These are phyloP conservation scores for Cromileptes altivelis DNA, from an alignment of 2,113 vertebrate genomes.

Conservation along the genomic window DNA sequence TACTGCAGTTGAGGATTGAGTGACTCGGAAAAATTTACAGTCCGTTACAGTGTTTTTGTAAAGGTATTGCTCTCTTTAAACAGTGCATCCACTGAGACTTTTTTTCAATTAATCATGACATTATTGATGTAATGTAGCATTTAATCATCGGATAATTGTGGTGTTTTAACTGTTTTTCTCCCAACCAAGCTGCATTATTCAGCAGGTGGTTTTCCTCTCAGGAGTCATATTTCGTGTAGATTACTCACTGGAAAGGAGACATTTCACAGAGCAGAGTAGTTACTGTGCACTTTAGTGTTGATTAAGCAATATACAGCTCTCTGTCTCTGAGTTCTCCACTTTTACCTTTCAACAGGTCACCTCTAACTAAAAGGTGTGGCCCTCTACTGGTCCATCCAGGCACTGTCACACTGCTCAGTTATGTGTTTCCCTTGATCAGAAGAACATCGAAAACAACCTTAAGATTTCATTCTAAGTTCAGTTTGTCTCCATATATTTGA, in stretches of 20 bases:
- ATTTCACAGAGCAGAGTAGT: neutral
- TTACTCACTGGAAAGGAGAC: neutral
- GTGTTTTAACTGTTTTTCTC: neutral
- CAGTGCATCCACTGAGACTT: neutral
- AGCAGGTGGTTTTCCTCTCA: neutral
- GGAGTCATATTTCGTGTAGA: neutral
- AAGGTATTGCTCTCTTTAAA: neutral
- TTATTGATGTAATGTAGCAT: neutral
- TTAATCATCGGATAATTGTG: neutral
- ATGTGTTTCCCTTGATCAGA: neutral
- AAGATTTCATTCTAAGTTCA: neutral
- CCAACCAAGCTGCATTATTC: neutral
- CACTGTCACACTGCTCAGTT: constrained; percentile 36
- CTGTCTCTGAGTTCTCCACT: neutral
- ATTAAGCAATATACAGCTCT: neutral
- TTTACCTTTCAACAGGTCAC: constrained; percentile 19
- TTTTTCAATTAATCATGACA: neutral
- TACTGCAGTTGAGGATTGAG: neutral
- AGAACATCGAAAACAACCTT: neutral
- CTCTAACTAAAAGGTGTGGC: constrained; percentile 41
- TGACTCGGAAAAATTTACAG: constrained; percentile 11
- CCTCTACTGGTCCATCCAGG: constrained; percentile 68
- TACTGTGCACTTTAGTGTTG: neutral
- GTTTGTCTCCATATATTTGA: neutral
- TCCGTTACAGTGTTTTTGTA: neutral